Evolutionary conservation across 2,797 vertebrate genomes (phyloP).

Genomic region (Halcyon smyrnensis): DNA sequence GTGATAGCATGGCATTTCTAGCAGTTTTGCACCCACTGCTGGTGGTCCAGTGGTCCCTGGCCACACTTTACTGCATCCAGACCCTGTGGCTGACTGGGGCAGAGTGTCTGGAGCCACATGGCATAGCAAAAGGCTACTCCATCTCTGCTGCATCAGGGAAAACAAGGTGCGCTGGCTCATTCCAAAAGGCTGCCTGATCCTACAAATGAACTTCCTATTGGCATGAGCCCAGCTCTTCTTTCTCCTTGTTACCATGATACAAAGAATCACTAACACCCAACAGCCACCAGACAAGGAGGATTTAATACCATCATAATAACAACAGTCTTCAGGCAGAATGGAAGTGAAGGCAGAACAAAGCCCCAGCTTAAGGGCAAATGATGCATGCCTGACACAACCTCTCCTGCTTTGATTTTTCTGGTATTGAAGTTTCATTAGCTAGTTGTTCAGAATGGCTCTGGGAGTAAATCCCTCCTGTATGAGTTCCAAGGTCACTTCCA

Average conservation of each 20-base stretch:
- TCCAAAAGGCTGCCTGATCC: not conserved
- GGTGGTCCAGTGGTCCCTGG: not conserved
- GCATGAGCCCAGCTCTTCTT: not conserved
- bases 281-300: not conserved
- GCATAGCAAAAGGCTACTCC: not conserved
- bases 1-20: not conserved
- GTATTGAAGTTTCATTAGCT: slow-evolving; percentile 43
- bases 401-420: not conserved
- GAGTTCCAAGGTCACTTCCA: slow-evolving; percentile 47
- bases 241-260: not conserved
- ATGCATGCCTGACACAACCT: not conserved
- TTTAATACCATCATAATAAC: not conserved
- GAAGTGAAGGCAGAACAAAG: slow-evolving; percentile 5
- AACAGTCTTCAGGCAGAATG: not conserved
- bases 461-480: slow-evolving; percentile 15
- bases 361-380: not conserved
- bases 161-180: rapidly evolving
- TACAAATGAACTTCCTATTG: not conserved
- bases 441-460: not conserved
- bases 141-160: rapidly evolving
- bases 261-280: not conserved
- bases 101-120: not conserved
- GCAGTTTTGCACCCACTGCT: not conserved
- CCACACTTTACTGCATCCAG: not conserved
- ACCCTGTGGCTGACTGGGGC: not conserved